phyloP scores from a whole-genome alignment of 2,888 invertebrate species.

The Adineta ricciae region DNA sequence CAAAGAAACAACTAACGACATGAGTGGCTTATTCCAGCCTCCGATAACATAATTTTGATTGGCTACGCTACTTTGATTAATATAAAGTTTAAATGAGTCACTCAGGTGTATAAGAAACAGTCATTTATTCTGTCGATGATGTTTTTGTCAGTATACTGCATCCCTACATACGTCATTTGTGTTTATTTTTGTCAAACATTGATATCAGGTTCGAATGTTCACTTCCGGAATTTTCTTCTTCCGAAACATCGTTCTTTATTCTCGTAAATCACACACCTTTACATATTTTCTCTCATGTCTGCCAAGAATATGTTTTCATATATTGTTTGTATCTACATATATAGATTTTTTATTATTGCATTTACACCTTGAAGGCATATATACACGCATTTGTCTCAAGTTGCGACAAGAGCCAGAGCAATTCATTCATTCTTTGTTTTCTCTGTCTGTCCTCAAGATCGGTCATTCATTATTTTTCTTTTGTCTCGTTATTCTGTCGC shows the following conservation, averaged over 20 bases:
- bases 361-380: not conserved
- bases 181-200: not conserved
- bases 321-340: not conserved
- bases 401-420: not conserved
- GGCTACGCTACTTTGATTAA: not conserved
- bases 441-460: conserved; percentile 5
- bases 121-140: not conserved
- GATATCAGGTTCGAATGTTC: not conserved
- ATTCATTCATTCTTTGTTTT: not conserved
- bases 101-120: not conserved
- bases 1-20: not conserved
- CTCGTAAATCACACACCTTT: not conserved
- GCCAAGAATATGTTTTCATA: not conserved
- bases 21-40: not conserved
- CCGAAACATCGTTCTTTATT: not conserved
- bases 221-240: not conserved
- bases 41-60: not conserved
- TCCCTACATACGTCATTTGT: not conserved
- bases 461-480: conserved; percentile 13
- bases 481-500: not conserved
- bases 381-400: not conserved
- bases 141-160: not conserved
- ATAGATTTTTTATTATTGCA: not conserved
- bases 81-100: not conserved
- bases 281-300: not conserved